Conservation (phyloP, 2,888 invertebrate genomes). For the Acronicta psi region DNA sequence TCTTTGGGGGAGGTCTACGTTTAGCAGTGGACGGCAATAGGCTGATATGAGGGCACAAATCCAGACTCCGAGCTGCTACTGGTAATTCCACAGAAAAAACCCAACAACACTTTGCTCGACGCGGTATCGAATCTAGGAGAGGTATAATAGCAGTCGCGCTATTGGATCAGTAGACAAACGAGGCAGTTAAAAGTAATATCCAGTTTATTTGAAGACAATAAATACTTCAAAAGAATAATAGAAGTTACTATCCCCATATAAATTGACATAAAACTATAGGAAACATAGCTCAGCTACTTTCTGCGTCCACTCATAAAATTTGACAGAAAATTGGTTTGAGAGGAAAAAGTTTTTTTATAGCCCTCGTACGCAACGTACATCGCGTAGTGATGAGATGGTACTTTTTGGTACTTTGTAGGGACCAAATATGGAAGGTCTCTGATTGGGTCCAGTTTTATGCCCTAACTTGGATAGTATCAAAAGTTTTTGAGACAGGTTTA, state of each 20-base stretch:
- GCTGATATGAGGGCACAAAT: too few relatives aligned
- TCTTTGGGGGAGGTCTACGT: too few relatives aligned
- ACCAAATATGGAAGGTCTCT: slow-evolving; percentile 5
- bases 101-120: too few relatives aligned
- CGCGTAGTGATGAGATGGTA: slow-evolving; percentile 28
- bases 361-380: slow-evolving; percentile 35
- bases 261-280: slow-evolving; percentile 3
- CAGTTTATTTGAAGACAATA: background rate
- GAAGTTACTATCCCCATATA: background rate
- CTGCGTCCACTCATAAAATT: slow-evolving; percentile 44
- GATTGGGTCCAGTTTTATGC: slow-evolving; percentile 17
- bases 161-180: too few relatives aligned
- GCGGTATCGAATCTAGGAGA: too few relatives aligned
- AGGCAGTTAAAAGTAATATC: background rate
- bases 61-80: too few relatives aligned
- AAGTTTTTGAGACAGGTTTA: background rate
- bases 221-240: background rate
- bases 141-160: too few relatives aligned
- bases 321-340: slow-evolving; percentile 49
- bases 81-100: too few relatives aligned
- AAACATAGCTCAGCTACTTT: slow-evolving; percentile 20
- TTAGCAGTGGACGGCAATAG: too few relatives aligned
- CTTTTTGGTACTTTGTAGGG: slow-evolving; percentile 19
- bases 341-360: slow-evolving; percentile 41
- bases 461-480: slow-evolving; percentile 5